These are phyloP conservation scores for Sipha flava DNA, from an alignment of 1,140 invertebrate species.

Conservation along the genomic window DNA sequence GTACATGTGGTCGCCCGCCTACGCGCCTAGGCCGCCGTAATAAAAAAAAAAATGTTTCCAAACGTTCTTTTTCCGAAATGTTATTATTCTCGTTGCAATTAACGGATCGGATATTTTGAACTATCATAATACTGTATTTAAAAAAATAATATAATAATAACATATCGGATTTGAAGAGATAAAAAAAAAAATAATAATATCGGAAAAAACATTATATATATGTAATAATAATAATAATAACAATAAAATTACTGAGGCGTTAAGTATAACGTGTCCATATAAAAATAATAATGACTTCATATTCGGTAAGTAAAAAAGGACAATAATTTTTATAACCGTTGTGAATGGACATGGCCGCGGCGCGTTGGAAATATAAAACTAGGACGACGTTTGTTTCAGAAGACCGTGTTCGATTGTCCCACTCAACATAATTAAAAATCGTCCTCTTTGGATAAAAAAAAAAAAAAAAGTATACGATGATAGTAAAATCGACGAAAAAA, in stretches of 20 bases:
- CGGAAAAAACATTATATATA: background rate
- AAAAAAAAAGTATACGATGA: background rate
- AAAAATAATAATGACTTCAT: constrained; percentile 23
- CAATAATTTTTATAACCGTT: constrained; percentile 23
- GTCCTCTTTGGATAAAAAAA: background rate
- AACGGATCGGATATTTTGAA: background rate
- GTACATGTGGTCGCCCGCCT: background rate
- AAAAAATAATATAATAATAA: too few species aligned
- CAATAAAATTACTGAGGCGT: background rate
- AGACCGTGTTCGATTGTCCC: background rate
- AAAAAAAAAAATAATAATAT: background rate
- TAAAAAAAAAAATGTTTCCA: background rate
- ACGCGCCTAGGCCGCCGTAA: background rate
- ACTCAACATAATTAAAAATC: constrained; percentile 19
- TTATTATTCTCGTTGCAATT: background rate
- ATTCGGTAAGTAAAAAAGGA: constrained; percentile 11
- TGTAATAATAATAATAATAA: background rate
- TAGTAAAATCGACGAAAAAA: background rate
- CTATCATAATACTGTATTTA: too few species aligned
- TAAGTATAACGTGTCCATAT: constrained; percentile 25
- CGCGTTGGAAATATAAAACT: background rate
- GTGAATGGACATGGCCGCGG: background rate
- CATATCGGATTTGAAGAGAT: background rate
- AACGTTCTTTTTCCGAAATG: background rate
- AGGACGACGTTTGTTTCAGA: constrained; percentile 11